Percentiles rank a stretch among this genome's conserved stretches.
Conservation (phyloP, 1,140 invertebrate species). For the Drosophila dunni region DNA sequence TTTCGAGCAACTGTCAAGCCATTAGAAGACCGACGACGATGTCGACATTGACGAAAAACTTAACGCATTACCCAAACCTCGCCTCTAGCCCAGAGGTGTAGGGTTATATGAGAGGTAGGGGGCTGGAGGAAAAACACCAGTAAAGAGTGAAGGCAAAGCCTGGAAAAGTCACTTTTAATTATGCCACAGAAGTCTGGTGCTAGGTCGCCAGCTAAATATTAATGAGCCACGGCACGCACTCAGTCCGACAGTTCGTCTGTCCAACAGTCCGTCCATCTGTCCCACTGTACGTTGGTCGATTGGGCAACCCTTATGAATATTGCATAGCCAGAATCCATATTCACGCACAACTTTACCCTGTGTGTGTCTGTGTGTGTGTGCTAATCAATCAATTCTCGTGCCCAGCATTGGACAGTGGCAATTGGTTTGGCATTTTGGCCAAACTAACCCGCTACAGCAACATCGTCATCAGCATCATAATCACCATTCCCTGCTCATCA, state of each 20-base stretch:
- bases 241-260: background rate
- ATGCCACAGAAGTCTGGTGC: conserved; percentile 47
- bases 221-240: conserved; percentile 66
- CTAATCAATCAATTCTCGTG: conserved; percentile 75
- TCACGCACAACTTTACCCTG: background rate
- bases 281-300: background rate
- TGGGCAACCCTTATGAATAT: conserved; percentile 76
- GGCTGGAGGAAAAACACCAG: background rate
- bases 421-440: conserved; percentile 59
- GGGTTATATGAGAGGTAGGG: conserved; percentile 2
- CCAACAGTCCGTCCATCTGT: conserved; percentile 3
- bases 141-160: background rate
- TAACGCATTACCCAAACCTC: conserved; percentile 71
- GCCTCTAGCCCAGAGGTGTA: background rate
- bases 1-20: conserved; percentile 77
- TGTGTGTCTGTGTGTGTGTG: conserved; percentile 16
- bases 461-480: conserved; percentile 1
- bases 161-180: conserved; percentile 80
- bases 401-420: conserved; percentile 58
- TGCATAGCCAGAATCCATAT: conserved; percentile 53
- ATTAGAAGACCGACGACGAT: conserved; percentile 53
- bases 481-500: conserved; percentile 3
- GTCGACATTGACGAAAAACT: conserved; percentile 75
- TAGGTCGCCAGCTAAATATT: conserved; percentile 62
- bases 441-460: conserved; percentile 28